Evolutionary conservation across 2,888 invertebrate genomes (phyloP), one percentile per base, ranked within the genome.

Genomic region (Meteorus cinctellus): DNA sequence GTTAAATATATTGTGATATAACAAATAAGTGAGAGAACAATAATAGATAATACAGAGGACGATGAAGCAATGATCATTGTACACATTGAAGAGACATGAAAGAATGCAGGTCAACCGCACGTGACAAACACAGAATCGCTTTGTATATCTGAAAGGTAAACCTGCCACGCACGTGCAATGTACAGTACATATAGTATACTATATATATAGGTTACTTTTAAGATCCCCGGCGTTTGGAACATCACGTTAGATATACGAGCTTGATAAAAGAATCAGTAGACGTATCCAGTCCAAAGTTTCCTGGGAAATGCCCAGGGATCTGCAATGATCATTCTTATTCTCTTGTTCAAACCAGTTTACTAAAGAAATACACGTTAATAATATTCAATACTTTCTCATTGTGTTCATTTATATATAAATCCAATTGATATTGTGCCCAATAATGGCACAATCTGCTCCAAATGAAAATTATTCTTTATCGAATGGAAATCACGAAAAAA

Each of bases 101-200:
- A 85, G 81, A 80, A 86, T 86, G 86, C 83, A 79, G 80, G 76
- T 79, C 69, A 82, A 80, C 80, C 80, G 81, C 80, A 86, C 85
- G 86, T 86, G 86, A 86, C 86, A 81, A 84, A 84, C 85, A 85
- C 84, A 77, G 83, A 78, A 82, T 82, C 82, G 83, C 83, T 83
- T 82, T 84, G 81, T 81, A 81, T 82, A 82, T 81, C 80, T 82
- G 79, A 82, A 84, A 63, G 63, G 63, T 63, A 63, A 63, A 34
- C 34, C 63, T 14, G 63, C 31, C 34, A 63, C 63, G 34, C 63
- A 63, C 63, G 63, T 63, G 63, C 31, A 29, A 16, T 31, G 29
- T 48, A 41, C 41, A 41, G 27, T 62, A 62, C 62, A 59, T 59
- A 59, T n/a, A 59, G 41, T 59, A 27, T 59, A 19, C 19, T 24